Percentiles rank a stretch among this genome's conserved stretches.
phyloP scores from a whole-genome alignment of 2,888 invertebrate genomes.

The Yponomeuta malinellus region DNA sequence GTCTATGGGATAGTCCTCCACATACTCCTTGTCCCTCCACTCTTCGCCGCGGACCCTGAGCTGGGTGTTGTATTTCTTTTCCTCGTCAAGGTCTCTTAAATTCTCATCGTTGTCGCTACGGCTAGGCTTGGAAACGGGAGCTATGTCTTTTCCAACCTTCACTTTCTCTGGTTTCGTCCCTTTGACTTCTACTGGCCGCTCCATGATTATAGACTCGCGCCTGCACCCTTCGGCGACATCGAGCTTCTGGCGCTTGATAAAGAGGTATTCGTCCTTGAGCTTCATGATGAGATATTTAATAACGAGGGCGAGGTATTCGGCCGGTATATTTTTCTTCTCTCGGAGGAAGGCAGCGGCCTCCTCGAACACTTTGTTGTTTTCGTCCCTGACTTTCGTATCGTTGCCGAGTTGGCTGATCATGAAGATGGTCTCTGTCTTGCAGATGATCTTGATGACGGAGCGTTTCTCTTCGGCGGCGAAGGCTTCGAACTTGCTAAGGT shows the following conservation, averaged over 20 bases:
- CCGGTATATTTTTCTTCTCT: constrained; percentile 58
- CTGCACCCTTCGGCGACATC: constrained; percentile 55
- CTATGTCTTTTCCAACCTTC: neutral
- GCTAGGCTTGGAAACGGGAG: neutral
- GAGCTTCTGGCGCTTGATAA: constrained; percentile 51
- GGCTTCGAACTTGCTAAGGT: constrained; percentile 57
- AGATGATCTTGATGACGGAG: constrained; percentile 65
- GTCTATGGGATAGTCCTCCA: constrained; percentile 69
- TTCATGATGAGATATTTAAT: constrained; percentile 63
- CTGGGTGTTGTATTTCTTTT: constrained; percentile 63
- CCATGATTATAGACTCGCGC: constrained; percentile 55
- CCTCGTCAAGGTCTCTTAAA: constrained; percentile 28
- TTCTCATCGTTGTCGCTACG: neutral
- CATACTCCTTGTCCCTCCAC: constrained; percentile 70
- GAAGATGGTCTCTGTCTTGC: constrained; percentile 64
- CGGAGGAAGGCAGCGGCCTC: constrained; percentile 56
- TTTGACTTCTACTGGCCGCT: constrained; percentile 46
- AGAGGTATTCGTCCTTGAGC: constrained; percentile 63
- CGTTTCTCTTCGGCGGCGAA: constrained; percentile 57
- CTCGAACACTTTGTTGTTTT: constrained; percentile 56
- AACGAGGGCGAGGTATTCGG: constrained; percentile 55
- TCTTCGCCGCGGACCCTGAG: constrained; percentile 71
- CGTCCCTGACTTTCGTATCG: constrained; percentile 61
- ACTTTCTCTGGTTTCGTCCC: constrained; percentile 24
- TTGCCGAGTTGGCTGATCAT: constrained; percentile 67